Evolutionary conservation across 2,888 invertebrate species (phyloP), one percentile per base, ranked within the genome.

Genomic region (Trissolcus brochymenae): DNA sequence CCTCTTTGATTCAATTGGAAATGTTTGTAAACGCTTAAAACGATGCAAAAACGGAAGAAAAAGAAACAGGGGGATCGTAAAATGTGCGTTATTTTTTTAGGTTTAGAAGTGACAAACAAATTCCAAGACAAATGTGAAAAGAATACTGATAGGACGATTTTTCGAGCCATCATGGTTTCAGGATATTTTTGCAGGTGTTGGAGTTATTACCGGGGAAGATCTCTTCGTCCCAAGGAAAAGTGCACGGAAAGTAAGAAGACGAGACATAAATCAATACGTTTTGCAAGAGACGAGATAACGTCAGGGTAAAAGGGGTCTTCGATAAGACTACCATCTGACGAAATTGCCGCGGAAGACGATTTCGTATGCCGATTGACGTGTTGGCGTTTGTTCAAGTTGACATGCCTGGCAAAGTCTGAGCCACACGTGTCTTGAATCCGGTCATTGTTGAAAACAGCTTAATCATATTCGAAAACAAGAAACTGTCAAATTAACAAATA

Each of bases 261-360:
- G 72, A 76, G 77, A 82, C 81, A 82, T 83, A 83, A 83, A 83
- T 83, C 83, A 83, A 83, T 83, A 82, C 81, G 82, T 78, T 79
- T 81, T 61, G 53, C 40, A 16, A 13, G 19, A 59, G 64, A 70
- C 67, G 16, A 43, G 76, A 80, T 82, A 79, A 64, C 72, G 77
- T 14, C 19, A 21, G 11, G 51, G 17, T 14, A 60, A 25, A 25
- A 25, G 25, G 60, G 72, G 79, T 68, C 79, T 75, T 80, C 46
- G n/a, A 80, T 81, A 81, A 82, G 81, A 81, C 77, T 82, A 80
- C 81, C 80, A 83, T 83, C 83, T 81, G 79, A 7, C 16, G 16
- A 46, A 46, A 46, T n/a, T 46, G 46, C 46, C n/a, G 11, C 4
- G 46, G 14, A 14, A 46, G 14, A 46, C 29, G 61, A 71, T 71